Evolutionary conservation across 2,888 invertebrate species (phyloP).

Genomic region (Achlya flavicornis): DNA sequence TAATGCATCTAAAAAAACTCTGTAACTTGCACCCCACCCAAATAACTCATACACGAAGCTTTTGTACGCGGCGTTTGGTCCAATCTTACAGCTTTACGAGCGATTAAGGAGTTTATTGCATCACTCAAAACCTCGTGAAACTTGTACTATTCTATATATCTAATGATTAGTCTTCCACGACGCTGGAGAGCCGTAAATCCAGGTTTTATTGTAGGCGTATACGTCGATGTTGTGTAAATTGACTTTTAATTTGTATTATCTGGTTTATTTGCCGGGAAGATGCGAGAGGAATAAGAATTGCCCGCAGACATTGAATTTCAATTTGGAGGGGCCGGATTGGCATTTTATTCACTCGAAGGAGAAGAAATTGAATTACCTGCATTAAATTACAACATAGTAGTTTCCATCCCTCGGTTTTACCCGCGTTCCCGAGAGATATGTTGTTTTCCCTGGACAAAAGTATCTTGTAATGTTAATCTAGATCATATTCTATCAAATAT

Average conservation of each 20-base stretch:
- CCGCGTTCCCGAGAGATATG: too few relatives aligned
- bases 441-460: too few relatives aligned
- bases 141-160: neutral
- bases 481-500: too few relatives aligned
- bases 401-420: too few relatives aligned
- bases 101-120: conserved; percentile 5
- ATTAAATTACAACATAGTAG: too few relatives aligned
- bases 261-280: conserved; percentile 6
- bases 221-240: conserved; percentile 18
- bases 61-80: conserved; percentile 40
- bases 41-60: conserved; percentile 37
- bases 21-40: conserved; percentile 26
- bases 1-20: neutral
- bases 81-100: conserved; percentile 45
- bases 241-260: conserved; percentile 25
- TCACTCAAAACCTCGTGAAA: conserved; percentile 5
- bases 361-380: neutral
- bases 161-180: neutral
- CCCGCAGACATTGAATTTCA: neutral
- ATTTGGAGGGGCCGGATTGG: neutral
- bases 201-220: neutral
- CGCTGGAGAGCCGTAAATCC: conserved; percentile 1
- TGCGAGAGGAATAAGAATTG: neutral
- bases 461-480: too few relatives aligned
- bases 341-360: neutral